These are phyloP conservation scores for Lepidurus couesii DNA, from an alignment of 1,140 invertebrate genomes.

Conservation along the genomic window DNA sequence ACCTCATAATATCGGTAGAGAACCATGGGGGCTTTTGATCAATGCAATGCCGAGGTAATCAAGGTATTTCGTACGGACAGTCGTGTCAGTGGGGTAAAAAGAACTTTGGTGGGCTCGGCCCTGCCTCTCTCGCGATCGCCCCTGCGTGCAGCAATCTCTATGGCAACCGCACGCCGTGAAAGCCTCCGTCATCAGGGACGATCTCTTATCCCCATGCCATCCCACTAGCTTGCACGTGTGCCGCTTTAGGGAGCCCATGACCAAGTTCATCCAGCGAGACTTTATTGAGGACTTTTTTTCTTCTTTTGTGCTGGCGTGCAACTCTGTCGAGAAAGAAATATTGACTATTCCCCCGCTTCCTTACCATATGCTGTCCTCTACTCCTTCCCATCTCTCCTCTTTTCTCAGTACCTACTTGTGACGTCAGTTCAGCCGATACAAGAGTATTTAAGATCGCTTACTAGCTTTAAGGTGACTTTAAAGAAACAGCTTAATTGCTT, in stretches of 20 bases:
- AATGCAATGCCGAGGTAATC: not conserved
- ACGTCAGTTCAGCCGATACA: not conserved
- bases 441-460: not conserved
- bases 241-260: constrained; percentile 13
- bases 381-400: not conserved
- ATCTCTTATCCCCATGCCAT: constrained; percentile 6
- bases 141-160: constrained; percentile 13
- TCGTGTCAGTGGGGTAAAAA: not conserved
- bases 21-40: not conserved
- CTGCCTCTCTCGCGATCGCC: not conserved
- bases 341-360: not conserved
- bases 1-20: not conserved
- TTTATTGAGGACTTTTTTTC: not conserved
- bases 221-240: constrained; percentile 10
- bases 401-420: not conserved
- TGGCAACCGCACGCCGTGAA: constrained; percentile 6
- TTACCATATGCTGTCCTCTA: not conserved
- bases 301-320: not conserved
- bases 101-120: not conserved
- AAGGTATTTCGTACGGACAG: not conserved
- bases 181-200: not conserved
- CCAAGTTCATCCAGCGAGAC: not conserved
- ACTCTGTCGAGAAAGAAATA: not conserved
- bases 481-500: constrained; percentile 2
- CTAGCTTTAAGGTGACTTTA: not conserved